phyloP scores from a whole-genome alignment of 2,888 invertebrate genomes.

The Limnephilus marmoratus region DNA sequence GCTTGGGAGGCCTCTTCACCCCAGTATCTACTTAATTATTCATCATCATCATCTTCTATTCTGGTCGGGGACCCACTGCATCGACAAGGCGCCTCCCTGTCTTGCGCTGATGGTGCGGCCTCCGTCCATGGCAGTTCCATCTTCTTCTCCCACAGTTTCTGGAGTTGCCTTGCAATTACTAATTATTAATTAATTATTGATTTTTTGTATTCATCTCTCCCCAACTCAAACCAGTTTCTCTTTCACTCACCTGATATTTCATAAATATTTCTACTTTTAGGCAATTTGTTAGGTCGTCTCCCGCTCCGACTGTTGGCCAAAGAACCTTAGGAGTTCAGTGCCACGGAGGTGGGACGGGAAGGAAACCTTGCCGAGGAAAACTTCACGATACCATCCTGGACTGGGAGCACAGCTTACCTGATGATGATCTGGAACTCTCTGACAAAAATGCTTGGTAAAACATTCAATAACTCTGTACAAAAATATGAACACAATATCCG shows the following conservation, averaged over 20 bases:
- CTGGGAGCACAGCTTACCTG: slow-evolving; percentile 97
- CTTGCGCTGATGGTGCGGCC: too few relatives aligned
- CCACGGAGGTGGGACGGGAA: slow-evolving; percentile 81
- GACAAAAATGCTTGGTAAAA: slow-evolving; percentile 88
- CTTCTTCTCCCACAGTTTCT: too few relatives aligned
- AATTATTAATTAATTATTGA: background rate
- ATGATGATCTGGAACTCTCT: slow-evolving; percentile 89
- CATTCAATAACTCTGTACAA: background rate
- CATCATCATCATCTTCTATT: too few relatives aligned
- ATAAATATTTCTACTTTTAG: slow-evolving; percentile 72
- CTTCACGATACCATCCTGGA: slow-evolving; percentile 95
- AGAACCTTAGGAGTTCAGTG: slow-evolving; percentile 82
- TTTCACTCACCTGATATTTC: background rate
- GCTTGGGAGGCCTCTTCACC: too few relatives aligned
- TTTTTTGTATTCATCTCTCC: background rate
- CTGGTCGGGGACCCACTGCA: too few relatives aligned
- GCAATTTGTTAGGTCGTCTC: slow-evolving; percentile 86
- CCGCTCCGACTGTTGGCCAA: slow-evolving; percentile 90
- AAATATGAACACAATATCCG: background rate
- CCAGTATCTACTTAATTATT: too few relatives aligned
- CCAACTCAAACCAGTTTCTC: background rate
- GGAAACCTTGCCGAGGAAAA: slow-evolving; percentile 91
- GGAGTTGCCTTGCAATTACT: too few relatives aligned
- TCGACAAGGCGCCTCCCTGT: too few relatives aligned
- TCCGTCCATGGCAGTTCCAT: too few relatives aligned